Base-by-base conservation (phyloP, 2,113 vertebrate species). In the Dicaeum eximium region DNA sequence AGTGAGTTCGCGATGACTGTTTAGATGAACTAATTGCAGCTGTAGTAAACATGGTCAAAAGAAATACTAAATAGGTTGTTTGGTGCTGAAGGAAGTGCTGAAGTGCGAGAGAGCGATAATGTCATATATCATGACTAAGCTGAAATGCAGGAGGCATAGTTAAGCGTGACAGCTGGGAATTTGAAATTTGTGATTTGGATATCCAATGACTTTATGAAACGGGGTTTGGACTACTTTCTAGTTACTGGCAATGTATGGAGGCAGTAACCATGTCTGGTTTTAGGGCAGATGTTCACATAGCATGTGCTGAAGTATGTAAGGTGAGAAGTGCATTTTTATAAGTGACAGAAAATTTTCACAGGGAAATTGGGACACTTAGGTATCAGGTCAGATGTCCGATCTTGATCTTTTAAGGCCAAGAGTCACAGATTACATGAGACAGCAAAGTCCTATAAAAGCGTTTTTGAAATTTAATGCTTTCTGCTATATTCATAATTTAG, bases 131-230 rank as follows among this genome's bases (percentile, higher is more conserved):
- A 94, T 87, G 92, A 92, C 92, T 94, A 88, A 88, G 81, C 93
- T 92, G 91, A 95, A 96, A 89, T 84, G 80, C 75, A 94, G 86
- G 71, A 82, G 88, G 65, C 40, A 33, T 21, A 78, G 82, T 78
- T 74, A 77, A 54, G 75, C 93, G 71, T 70, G 92, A 95, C 92
- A 95, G 93, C 92, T 96, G 93, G 71, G 90, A 96, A 93, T 95
- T 78, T 58, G 60, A 7, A 79, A 92, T 64, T 44, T 77, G 30
- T 80, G 54, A 12, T 90, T 78, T 90, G 79, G 44, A 24, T 95
- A 90, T 91, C 79, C 86, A 86, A 6, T 86, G 67, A 70, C 93
- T 88, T 77, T 67, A 33, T 88, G 80, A 83, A 94, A 64, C 44
- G 25, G 20, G 31, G 2, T 74, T 91, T 54, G 37, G 62, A 37